Conservation (phyloP, 2,888 invertebrate species). For the Xylophagus ater region DNA sequence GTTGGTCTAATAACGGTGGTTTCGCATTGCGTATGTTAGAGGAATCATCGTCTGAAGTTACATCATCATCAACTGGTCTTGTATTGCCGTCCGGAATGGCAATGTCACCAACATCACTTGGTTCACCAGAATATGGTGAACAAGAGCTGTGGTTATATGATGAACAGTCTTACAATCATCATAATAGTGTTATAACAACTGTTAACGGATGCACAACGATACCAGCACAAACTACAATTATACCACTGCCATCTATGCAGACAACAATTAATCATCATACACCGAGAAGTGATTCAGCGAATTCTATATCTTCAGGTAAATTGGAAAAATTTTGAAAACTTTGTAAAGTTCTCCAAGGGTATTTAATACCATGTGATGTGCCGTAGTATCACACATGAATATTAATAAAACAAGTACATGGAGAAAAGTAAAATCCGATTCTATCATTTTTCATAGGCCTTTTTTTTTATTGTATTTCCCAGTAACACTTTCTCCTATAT, state of each 20-base stretch:
- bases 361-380: too few relatives aligned
- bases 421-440: too few relatives aligned
- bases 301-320: conserved; percentile 41
- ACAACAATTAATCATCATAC: conserved; percentile 22
- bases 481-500: too few relatives aligned
- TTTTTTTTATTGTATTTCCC: too few relatives aligned
- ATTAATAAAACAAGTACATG: background rate
- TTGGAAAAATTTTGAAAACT: too few relatives aligned
- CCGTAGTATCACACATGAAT: background rate
- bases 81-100: conserved; percentile 57
- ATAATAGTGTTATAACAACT: conserved; percentile 38
- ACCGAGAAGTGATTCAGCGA: conserved; percentile 38
- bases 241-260: conserved; percentile 41
- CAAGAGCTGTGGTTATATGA: conserved; percentile 69
- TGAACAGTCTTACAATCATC: conserved; percentile 37
- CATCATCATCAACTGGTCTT: conserved; percentile 54
- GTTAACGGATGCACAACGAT: conserved; percentile 41
- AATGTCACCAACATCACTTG: conserved; percentile 63
- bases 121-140: conserved; percentile 64
- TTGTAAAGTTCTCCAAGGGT: too few relatives aligned
- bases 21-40: conserved; percentile 55
- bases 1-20: conserved; percentile 65
- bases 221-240: conserved; percentile 43
- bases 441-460: too few relatives aligned
- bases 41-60: conserved; percentile 64